phyloP scores from a whole-genome alignment of 2,888 invertebrate species.

The Amorpha juglandis region DNA sequence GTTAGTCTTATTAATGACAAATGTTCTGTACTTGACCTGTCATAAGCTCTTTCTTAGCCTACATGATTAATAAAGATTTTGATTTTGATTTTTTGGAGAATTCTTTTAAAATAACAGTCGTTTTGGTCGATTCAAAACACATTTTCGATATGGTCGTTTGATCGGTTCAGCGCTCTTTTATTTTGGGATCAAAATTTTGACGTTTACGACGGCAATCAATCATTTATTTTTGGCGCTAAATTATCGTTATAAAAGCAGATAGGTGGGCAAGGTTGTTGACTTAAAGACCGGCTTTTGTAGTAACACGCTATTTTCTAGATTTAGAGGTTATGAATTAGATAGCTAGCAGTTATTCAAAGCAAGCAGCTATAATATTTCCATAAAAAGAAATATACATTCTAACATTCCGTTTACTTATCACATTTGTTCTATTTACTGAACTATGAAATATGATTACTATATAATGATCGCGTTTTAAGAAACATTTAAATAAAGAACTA shows the following conservation, averaged over 20 bases:
- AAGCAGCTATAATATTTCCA: no score
- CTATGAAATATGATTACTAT: no score
- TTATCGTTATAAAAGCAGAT: slow-evolving; percentile 53
- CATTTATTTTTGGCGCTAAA: slow-evolving; percentile 61
- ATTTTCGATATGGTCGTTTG: slow-evolving; percentile 52
- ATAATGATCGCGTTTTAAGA: neutral
- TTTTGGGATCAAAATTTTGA: slow-evolving; percentile 61
- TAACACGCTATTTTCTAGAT: slow-evolving; percentile 19
- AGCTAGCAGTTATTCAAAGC: neutral
- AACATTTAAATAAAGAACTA: neutral
- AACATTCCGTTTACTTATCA: neutral
- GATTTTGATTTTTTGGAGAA: no score
- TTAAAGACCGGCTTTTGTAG: slow-evolving; percentile 34
- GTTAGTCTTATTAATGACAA: no score
- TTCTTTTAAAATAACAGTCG: slow-evolving; percentile 22
- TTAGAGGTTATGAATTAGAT: neutral
- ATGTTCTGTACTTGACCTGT: no score
- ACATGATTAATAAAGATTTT: no score
- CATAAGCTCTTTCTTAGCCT: no score
- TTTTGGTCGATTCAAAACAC: slow-evolving; percentile 37
- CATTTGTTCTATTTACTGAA: no score
- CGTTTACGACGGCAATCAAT: slow-evolving; percentile 67
- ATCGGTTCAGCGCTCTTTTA: slow-evolving; percentile 52
- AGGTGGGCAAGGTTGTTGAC: slow-evolving; percentile 54
- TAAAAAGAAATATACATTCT: no score